Evolutionary conservation across 2,888 invertebrate genomes (phyloP).

Genomic region (Drosophila fungiperda): DNA sequence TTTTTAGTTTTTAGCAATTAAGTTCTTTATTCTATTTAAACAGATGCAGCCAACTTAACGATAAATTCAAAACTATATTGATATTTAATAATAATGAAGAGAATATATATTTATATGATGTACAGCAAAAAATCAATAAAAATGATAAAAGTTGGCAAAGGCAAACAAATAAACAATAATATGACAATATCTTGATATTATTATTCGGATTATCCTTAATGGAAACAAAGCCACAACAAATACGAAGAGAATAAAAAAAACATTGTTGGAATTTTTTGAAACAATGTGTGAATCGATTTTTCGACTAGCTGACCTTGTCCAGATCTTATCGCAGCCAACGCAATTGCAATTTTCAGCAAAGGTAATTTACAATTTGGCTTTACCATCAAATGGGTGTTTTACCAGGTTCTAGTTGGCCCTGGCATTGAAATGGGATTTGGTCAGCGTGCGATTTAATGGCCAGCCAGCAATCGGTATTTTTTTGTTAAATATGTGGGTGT

Average conservation of each 20-base stretch:
- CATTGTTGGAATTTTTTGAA: background rate
- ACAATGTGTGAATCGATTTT: constrained; percentile 54
- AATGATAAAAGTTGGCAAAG: background rate
- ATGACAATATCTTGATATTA: background rate
- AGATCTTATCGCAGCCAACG: constrained; percentile 61
- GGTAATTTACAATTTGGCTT: constrained; percentile 22
- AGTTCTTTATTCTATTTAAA: background rate
- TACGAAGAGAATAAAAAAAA: background rate
- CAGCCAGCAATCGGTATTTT: constrained; percentile 17
- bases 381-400: constrained; percentile 6
- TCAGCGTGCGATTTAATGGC: constrained; percentile 58
- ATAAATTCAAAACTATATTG: background rate
- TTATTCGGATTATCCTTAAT: background rate
- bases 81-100: background rate
- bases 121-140: background rate
- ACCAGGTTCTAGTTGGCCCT: constrained; percentile 46
- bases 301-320: constrained; percentile 32
- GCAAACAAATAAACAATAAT: background rate
- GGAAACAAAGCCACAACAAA: background rate
- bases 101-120: background rate
- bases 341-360: constrained; percentile 48
- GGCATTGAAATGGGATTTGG: constrained; percentile 62
- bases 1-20: background rate
- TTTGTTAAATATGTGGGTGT: background rate
- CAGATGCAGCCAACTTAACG: constrained; percentile 4